Percentiles rank a stretch among this genome's conserved stretches.
Evolutionary conservation across 2,113 vertebrate genomes (phyloP).

Genomic region (Anoura caudifer): DNA sequence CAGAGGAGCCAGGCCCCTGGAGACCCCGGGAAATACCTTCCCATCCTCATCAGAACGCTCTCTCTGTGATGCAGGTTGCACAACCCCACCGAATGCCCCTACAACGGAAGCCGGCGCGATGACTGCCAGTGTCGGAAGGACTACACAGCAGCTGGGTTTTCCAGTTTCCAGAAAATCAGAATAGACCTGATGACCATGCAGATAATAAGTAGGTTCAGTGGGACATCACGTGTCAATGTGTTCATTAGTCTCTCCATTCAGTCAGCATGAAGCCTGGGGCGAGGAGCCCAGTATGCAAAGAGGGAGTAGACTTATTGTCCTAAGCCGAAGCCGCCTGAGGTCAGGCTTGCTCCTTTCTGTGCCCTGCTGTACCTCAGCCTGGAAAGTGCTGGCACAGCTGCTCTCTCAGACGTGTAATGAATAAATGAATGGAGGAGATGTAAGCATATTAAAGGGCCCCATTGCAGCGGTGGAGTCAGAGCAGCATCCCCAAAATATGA

Average conservation of each 20-base stretch:
- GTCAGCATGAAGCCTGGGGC: accelerated
- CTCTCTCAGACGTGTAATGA: background rate
- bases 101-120: slow-evolving; percentile 90
- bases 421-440: background rate
- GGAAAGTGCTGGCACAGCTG: background rate
- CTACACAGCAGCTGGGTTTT: slow-evolving; percentile 92
- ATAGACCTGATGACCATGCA: slow-evolving; percentile 92
- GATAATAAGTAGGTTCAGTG: slow-evolving; percentile 92
- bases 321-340: accelerated
- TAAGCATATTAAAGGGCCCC: background rate
- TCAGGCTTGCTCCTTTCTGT: background rate
- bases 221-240: background rate
- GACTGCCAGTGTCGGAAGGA: slow-evolving; percentile 94
- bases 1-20: background rate
- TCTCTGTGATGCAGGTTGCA: slow-evolving; percentile 85
- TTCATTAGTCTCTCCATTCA: background rate
- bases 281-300: accelerated
- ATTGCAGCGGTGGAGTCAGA: background rate
- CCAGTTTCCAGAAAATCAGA: slow-evolving; percentile 94
- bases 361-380: background rate
- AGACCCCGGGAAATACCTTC: slow-evolving; percentile 13
- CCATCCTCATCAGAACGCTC: slow-evolving; percentile 67
- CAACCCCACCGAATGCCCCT: slow-evolving; percentile 95
- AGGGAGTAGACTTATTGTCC: accelerated
- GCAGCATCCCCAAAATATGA: background rate